A percentile compares a stretch with the other conserved stretches of the same genome.
Conservation (phyloP, 1,140 invertebrate species). For the Drosophila arizonae region DNA sequence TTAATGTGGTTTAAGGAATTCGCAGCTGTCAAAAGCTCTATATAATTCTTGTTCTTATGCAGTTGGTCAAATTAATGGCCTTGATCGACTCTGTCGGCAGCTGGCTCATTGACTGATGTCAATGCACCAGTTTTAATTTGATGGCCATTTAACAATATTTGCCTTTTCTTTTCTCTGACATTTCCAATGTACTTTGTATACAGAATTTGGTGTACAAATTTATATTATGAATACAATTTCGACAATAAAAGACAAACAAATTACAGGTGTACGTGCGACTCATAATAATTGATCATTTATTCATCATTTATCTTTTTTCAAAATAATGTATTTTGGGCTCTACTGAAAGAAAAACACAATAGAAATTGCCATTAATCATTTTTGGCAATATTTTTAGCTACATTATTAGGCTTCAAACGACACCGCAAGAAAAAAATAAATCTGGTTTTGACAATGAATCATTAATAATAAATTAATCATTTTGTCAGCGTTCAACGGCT, state of each 20-base stretch:
- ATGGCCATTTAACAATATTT: background rate
- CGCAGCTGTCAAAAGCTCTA: slow-evolving; percentile 60
- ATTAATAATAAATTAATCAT: slow-evolving; percentile 14
- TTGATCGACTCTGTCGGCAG: slow-evolving; percentile 2
- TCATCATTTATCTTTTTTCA: background rate
- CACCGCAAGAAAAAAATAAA: slow-evolving; percentile 1
- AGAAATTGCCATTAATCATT: background rate
- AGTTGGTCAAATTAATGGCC: slow-evolving; percentile 62
- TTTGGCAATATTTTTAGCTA: slow-evolving; percentile 1
- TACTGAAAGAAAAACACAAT: background rate
- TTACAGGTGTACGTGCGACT: slow-evolving; percentile 19
- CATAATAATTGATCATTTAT: slow-evolving; percentile 25
- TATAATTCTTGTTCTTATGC: slow-evolving; percentile 55
- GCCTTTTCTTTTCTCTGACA: background rate
- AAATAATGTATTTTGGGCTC: background rate
- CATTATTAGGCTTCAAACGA: slow-evolving; percentile 30
- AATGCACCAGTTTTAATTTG: background rate
- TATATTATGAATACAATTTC: background rate
- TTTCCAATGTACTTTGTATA: too few species aligned
- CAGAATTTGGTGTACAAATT: background rate
- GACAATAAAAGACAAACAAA: background rate
- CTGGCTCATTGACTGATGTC: slow-evolving; percentile 23
- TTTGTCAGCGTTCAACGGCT: slow-evolving; percentile 3
- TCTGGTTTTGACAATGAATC: slow-evolving; percentile 3
- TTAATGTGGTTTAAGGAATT: slow-evolving; percentile 19